A percentile compares a stretch with the other conserved stretches of the same genome.
phyloP scores from a whole-genome alignment of 1,140 invertebrate genomes.

The Physella acuta region DNA sequence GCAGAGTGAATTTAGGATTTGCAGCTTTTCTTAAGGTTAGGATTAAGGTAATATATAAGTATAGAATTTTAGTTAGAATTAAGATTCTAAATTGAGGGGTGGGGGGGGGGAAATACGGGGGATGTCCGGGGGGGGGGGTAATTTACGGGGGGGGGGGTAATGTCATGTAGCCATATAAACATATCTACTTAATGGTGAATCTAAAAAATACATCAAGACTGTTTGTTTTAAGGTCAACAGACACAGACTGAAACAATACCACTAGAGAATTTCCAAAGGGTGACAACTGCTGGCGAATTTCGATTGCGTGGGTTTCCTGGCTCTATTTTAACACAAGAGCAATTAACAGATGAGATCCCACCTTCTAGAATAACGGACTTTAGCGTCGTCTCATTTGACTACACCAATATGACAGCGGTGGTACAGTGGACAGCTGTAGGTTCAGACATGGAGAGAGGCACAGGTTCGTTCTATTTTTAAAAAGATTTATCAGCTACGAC shows the following conservation, averaged over 20 bases:
- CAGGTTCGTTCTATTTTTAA: slow-evolving; percentile 20
- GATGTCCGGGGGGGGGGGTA: too few relatives aligned
- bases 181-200: too few relatives aligned
- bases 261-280: slow-evolving; percentile 30
- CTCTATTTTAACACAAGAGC: neutral
- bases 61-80: too few relatives aligned
- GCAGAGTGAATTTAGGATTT: too few relatives aligned
- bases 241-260: neutral
- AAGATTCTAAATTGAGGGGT: too few relatives aligned
- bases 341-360: slow-evolving; percentile 27
- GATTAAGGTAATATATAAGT: too few relatives aligned
- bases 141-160: too few relatives aligned
- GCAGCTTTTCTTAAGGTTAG: too few relatives aligned
- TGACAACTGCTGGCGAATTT: slow-evolving; percentile 35
- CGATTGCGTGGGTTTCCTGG: slow-evolving; percentile 27
- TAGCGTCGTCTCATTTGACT: slow-evolving; percentile 19
- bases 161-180: too few relatives aligned
- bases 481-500: too few relatives aligned
- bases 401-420: neutral
- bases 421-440: slow-evolving; percentile 36
- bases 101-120: too few relatives aligned
- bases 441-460: slow-evolving; percentile 33
- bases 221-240: neutral
- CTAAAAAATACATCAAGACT: too few relatives aligned
- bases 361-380: slow-evolving; percentile 35